phyloP scores from a whole-genome alignment of 2,113 vertebrate species.

The Pristiophorus japonicus region DNA sequence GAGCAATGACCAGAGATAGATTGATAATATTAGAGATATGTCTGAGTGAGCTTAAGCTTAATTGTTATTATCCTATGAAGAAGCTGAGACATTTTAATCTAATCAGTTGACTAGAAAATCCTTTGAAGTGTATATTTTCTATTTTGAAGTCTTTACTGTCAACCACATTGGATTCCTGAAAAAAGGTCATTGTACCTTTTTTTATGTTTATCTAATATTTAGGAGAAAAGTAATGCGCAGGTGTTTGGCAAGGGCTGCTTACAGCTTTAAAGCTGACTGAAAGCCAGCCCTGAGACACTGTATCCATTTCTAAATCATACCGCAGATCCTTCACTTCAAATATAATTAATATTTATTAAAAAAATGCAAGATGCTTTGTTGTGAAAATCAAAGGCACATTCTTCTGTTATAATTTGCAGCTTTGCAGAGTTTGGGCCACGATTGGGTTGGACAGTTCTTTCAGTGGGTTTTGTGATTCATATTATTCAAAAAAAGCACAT shows the following conservation, averaged over 20 bases:
- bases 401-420: not conserved
- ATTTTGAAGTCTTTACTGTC: constrained; percentile 4
- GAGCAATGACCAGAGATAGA: not conserved
- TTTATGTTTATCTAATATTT: not conserved
- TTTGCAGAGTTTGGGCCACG: not conserved
- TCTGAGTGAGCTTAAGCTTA: not conserved
- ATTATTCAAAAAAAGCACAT: too few relatives aligned
- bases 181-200: not conserved
- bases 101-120: not conserved
- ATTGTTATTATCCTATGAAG: not conserved
- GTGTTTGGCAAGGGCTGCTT: not conserved
- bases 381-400: not conserved
- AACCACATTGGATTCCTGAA: not conserved
- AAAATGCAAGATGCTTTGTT: not conserved
- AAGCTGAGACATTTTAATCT: not conserved
- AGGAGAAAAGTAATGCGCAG: not conserved
- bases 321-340: not conserved
- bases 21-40: not conserved
- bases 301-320: not conserved
- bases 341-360: not conserved
- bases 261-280: not conserved
- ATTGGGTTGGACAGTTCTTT: not conserved
- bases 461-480: constrained; percentile 18
- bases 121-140: not conserved
- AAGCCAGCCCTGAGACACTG: not conserved